Evolutionary conservation across 2,888 invertebrate genomes (phyloP), one percentile per base, ranked within the genome.

Genomic region (Acrocyrtus sp.): DNA sequence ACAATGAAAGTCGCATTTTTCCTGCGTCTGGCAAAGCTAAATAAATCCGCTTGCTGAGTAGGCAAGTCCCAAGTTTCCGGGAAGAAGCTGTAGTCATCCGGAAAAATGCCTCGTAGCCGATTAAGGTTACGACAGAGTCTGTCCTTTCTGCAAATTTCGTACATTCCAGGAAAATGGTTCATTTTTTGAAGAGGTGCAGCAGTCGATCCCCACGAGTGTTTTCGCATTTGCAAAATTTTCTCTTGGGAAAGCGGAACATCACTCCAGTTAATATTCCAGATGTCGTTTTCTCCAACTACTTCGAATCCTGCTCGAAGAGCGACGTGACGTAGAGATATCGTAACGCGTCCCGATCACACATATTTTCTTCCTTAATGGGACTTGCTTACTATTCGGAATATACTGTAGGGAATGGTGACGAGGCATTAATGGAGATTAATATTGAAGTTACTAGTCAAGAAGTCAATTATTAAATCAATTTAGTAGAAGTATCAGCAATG

Each of bases 61-160:
- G 96, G 96, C 78, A 96, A 88, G 84, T 94, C 93, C 95, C 96
- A 96, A 10, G 95, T 95, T 85, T 92, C 93, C 0, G 96, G 96
- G 83, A 94, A 96, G 83, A 96, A 93, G 83, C 91, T 92, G 84
- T 95, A 96, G 78, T 96, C 95, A 81, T 91, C 90, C 0, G 96
- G 95, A 84, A 93, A 96, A 62, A 92, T 86, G 84, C 92, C 91
- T 74, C 91, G 87, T 95, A 96, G 95, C 78, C 95, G 88, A 84
- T 94, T 95, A 73, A 96, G 87, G 85, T 96, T 96, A 68, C 95
- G 87, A 1, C 95, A 94, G 19, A 96, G 86, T 63, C 94, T 86
- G 86, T 96, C 96, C 85, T 96, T 96, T 75, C 95, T 88, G 85
- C 93, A 94, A 77, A 94, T 92, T 84, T 94, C 94, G 80, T 89